Evolutionary conservation across 1,140 invertebrate genomes (phyloP), one percentile per base, ranked within the genome.

Genomic region (Hydropsyche tenuis): DNA sequence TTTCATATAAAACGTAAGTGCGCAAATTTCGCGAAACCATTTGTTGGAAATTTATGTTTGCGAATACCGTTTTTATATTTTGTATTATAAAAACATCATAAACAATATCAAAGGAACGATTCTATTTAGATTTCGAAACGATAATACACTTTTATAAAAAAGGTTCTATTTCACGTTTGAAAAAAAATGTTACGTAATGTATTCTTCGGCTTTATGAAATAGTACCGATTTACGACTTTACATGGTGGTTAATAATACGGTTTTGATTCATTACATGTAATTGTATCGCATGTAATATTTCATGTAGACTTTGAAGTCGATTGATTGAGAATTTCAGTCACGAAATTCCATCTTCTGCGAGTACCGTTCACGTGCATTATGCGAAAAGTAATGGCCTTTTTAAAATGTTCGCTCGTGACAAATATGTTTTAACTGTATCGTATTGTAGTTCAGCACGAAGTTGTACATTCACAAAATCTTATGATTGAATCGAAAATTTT

Each of bases 11-110:
- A 23, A 62, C 22, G 23, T 62, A 25, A 23, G 20, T 62, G 63
- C 22, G 65, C 25, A 23, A 37, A 51, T 68, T 68, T 68, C 45
- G 37, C 37, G 11, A 68, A 68, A 51, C 45, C 37, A 30, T 68
- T 68, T 51, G 37, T 48, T 42, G 25, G 65, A 48, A 48, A 68
- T 42, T 14, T 51, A 16, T 45, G 23, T 68, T 68, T 27, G 18
- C 43, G n/a, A 37, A 60, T 22, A 22, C 12, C 23, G 23, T n/a
- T 37, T n/a, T n/a, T n/a, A n/a, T n/a, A n/a, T n/a, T n/a, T n/a
- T n/a, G n/a, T n/a, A n/a, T n/a, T n/a, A 43, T 43, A 43, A 5
- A 43, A 5, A 60, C 23, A 60, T 4, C 25, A 60, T 60, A 25
- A 60, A 60, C 20, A 60, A 60, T 25, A 60, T 60, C 18, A 60